Evolutionary conservation across 2,113 vertebrate species (phyloP).

Genomic region (Eolophus roseicapilla): DNA sequence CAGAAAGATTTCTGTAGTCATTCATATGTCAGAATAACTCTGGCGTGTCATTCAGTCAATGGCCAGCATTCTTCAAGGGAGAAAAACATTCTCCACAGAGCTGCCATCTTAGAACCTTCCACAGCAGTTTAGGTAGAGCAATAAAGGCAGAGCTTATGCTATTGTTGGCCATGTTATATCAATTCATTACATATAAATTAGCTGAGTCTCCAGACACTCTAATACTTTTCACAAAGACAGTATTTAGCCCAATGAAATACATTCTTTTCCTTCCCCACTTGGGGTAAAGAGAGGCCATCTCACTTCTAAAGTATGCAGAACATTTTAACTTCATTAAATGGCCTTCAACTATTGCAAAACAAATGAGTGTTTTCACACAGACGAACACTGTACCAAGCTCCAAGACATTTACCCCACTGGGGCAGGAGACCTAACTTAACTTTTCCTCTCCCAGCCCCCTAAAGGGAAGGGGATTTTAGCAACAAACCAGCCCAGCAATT

Average conservation of each 20-base stretch:
- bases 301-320: not conserved
- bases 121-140: constrained; percentile 10
- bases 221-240: not conserved
- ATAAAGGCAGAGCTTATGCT: constrained; percentile 43
- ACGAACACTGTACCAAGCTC: not conserved
- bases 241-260: not conserved
- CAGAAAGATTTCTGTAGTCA: not conserved
- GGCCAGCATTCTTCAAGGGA: not conserved
- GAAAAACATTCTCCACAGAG: not conserved
- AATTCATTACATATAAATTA: not conserved
- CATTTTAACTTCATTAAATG: not conserved
- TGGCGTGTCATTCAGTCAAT: not conserved
- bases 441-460: not conserved
- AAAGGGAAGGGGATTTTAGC: not conserved
- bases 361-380: not conserved
- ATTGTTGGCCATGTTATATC: constrained; percentile 49
- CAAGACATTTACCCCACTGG: not conserved
- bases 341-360: not conserved
- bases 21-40: not conserved
- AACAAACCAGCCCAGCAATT: not conserved
- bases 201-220: not conserved
- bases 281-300: not conserved
- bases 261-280: not conserved
- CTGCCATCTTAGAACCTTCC: not conserved
- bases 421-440: not conserved